Percentiles rank a stretch among this genome's conserved stretches.
Conservation (phyloP, 2,797 vertebrate species). For the Somateria mollissima region DNA sequence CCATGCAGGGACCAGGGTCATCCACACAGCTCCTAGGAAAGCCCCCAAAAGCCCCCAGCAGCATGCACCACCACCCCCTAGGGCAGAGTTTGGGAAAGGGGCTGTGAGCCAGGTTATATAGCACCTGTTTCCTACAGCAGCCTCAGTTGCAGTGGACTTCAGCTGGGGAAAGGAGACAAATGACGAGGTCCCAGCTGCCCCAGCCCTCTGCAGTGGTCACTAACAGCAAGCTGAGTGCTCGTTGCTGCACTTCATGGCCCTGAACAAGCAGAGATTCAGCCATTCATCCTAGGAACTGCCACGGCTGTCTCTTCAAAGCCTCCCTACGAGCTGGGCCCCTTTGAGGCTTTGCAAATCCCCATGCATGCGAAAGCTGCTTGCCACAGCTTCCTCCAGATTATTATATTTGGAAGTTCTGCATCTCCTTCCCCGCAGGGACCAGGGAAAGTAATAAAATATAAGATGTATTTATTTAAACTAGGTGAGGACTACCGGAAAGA, state of each 20-base stretch:
- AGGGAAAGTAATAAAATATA: not conserved
- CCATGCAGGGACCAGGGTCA: not conserved
- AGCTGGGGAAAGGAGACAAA: not conserved
- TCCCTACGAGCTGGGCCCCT: not conserved
- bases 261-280: rapidly evolving
- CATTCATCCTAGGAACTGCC: not conserved
- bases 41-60: not conserved
- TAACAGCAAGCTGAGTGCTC: not conserved
- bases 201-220: not conserved
- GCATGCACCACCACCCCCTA: rapidly evolving
- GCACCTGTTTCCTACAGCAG: not conserved
- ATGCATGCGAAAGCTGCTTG: not conserved
- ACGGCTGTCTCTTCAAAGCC: not conserved
- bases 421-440: not conserved
- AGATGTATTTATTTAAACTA: not conserved
- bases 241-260: rapidly evolving
- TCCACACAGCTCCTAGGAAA: not conserved
- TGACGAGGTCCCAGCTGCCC: not conserved
- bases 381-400: not conserved
- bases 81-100: rapidly evolving
- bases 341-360: not conserved
- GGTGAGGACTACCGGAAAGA: not conserved
- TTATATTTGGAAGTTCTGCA: not conserved
- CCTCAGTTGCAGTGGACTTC: rapidly evolving
- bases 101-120: not conserved